Evolutionary conservation across 23 tunicate genomes (phyloP), one percentile per base, ranked within the genome.

Genomic region (Pegea sp.): DNA sequence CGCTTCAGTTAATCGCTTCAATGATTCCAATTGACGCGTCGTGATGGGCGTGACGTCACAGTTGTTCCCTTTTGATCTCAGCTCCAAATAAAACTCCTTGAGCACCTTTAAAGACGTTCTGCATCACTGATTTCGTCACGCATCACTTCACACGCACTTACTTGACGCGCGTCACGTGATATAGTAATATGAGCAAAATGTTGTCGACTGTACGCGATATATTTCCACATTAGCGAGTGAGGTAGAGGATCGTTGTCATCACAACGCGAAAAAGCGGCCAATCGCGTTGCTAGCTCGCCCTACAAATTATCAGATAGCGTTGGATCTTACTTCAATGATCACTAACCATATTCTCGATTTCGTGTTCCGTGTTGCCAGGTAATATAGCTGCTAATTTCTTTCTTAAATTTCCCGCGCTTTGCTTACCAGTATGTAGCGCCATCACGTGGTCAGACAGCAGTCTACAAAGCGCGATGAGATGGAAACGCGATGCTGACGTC

Each of bases 371-470:
- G n/a, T n/a, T n/a, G n/a, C n/a, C n/a, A n/a, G n/a, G 31, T 5
- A 29, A 18, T 16, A 54, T 67, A 5, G 57, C 63, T 0, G 70
- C 64, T 25, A 61, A 30, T 22, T 62, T 55, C 6, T 63, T 62
- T 11, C 24, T 28, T 33, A 30, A 51, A 46, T 63, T 42, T 26
- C 44, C 30, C 42, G 16, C 28, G 50, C 58, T 62, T 32, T 43
- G 42, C 33, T 49, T 54, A 18, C 74, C 79, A 23, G 93, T 72
- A 73, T 84, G 84, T 42, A 84, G 52, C n/a, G 95, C 71, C 95
- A 84, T 84, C 22, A 84, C 95, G 58, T 84, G 95, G 31, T 84
- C 95, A 13, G 95, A 84, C 30, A 84, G 42, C 58, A 84, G 27
- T 63, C 95, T 84, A 42, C 34, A 60, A 42, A 68, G n/a, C n/a